Evolutionary conservation across 2,113 vertebrate species (phyloP), one percentile per base, ranked within the genome.

Genomic region (Piaya cayana): DNA sequence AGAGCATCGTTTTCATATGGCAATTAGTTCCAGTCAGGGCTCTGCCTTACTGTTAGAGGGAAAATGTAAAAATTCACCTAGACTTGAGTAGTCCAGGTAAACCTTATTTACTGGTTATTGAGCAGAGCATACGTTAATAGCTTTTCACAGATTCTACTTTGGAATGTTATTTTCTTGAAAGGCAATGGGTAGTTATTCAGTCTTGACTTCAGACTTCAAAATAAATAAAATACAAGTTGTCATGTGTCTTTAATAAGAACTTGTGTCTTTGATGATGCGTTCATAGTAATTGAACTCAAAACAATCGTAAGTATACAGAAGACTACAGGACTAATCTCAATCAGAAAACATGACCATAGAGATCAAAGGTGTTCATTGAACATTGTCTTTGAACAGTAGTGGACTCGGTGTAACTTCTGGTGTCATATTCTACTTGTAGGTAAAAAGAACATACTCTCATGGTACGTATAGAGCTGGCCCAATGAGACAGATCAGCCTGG

Each of bases 401-500:
- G 60, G 64, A 64, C 37, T 88, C 0, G 5, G 11, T 91, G 32
- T 96, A 88, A 94, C 43, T 77, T 50, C 5, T 76, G 34, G 59
- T 95, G 83, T 96, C 84, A 78, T 94, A 93, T 83, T 86, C 64
- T 96, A 70, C 71, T 93, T 96, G 92, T 96, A 99, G 99, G 99
- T 99, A 98, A 99, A 99, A 98, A 99, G 98, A 97, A 99, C 99
- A 14, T 99, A 99, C 98, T 99, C 99, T 94, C 99, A 99, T 58
- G 99, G 99, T 95, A 99, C 99, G 15, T 99, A 99, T 97, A 98
- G 99, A 97, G 99, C 99, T 62, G 99, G 99, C 43, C 98, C 99
- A 58, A 99, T 99, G 99, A 98, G 99, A 93, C 99, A 99, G 93
- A 99, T 99, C 97, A 99, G 99, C 97, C 98, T 99, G 97, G 99